Percentiles rank a stretch among this genome's conserved stretches.
Evolutionary conservation across 2,797 vertebrate genomes (phyloP).

Genomic region (Tapirus indicus): DNA sequence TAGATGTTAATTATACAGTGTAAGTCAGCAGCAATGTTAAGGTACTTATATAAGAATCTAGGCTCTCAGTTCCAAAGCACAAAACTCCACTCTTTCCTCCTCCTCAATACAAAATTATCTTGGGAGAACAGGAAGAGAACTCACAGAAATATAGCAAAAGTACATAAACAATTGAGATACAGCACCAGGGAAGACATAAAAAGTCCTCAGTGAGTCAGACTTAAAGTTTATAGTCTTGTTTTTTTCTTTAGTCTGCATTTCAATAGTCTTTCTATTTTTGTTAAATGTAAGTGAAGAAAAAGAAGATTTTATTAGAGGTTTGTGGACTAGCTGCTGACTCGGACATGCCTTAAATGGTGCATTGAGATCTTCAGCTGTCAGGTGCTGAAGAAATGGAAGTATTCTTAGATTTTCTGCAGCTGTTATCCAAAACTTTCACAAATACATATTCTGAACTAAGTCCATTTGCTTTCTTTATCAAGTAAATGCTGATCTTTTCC

Average conservation of each 20-base stretch:
- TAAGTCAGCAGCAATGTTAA: not conserved
- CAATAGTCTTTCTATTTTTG: slow-evolving; percentile 77
- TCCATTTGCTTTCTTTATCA: not conserved
- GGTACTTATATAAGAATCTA: not conserved
- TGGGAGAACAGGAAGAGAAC: slow-evolving; percentile 60
- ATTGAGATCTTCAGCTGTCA: slow-evolving; percentile 25
- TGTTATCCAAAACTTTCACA: not conserved
- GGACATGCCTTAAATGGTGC: slow-evolving; percentile 19
- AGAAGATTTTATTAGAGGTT: slow-evolving; percentile 74
- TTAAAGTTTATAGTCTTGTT: slow-evolving; percentile 48
- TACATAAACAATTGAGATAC: slow-evolving; percentile 36
- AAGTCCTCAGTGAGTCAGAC: slow-evolving; percentile 70
- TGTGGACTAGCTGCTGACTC: slow-evolving; percentile 45
- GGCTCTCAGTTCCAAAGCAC: slow-evolving; percentile 22
- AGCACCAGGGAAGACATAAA: slow-evolving; percentile 59
- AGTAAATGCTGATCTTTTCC: not conserved
- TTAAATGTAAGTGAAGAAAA: slow-evolving; percentile 56
- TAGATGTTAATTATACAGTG: slow-evolving; percentile 50
- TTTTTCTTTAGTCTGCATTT: slow-evolving; percentile 67
- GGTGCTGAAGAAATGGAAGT: not conserved
- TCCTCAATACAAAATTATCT: slow-evolving; percentile 71
- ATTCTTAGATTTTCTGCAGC: slow-evolving; percentile 27
- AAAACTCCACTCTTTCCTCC: slow-evolving; percentile 10
- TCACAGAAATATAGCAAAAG: slow-evolving; percentile 25
- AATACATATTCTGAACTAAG: slow-evolving; percentile 24